Conservation (phyloP, 1,140 invertebrate genomes). For the Musca domestica region DNA sequence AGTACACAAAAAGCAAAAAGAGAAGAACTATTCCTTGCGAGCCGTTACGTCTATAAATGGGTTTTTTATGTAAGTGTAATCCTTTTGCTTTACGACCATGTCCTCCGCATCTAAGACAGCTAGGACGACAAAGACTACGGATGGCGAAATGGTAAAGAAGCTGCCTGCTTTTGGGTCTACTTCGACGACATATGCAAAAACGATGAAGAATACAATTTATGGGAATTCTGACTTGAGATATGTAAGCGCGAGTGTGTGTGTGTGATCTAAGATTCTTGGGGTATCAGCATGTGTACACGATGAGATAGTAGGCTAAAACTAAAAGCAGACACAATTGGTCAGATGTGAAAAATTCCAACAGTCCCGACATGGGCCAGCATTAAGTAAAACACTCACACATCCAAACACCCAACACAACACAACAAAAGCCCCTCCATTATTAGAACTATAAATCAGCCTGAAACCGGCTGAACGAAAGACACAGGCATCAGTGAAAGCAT, state of each 20-base stretch:
- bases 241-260: constrained; percentile 14
- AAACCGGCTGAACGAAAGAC: constrained; percentile 44
- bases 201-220: constrained; percentile 15
- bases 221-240: neutral
- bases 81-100: constrained; percentile 8
- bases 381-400: constrained; percentile 22
- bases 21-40: neutral
- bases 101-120: no score
- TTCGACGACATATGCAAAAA: neutral
- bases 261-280: constrained; percentile 6
- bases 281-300: neutral
- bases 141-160: no score
- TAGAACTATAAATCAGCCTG: constrained; percentile 54
- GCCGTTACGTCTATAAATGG: constrained; percentile 20
- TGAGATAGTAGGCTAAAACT: constrained; percentile 29
- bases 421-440: constrained; percentile 39
- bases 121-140: no score
- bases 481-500: constrained; percentile 3
- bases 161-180: no score
- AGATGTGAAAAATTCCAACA: no score
- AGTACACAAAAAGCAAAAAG: neutral
- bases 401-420: no score
- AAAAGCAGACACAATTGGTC: constrained; percentile 32
- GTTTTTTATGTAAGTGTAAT: constrained; percentile 22
- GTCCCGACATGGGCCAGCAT: constrained; percentile 26